Evolutionary conservation across 2,888 invertebrate species (phyloP).

Genomic region (Cataglyphis cursor): DNA sequence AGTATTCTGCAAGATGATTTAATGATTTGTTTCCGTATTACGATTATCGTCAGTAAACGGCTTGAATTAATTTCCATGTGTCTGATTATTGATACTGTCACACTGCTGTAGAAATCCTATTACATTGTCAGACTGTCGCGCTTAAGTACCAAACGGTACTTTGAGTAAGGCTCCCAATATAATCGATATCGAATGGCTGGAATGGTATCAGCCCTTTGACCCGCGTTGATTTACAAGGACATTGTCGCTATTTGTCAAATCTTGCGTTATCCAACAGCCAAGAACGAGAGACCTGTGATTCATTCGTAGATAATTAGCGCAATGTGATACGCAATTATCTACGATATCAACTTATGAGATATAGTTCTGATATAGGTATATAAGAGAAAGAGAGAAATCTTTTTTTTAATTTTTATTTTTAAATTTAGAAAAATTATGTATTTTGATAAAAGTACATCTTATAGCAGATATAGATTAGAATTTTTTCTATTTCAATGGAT

Average conservation of each 20-base stretch:
- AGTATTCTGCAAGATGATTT: background rate
- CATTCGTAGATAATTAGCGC: background rate
- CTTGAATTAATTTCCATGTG: constrained; percentile 50
- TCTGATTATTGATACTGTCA: constrained; percentile 54
- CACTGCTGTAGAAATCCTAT: constrained; percentile 48
- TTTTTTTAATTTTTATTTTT: background rate
- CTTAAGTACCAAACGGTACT: constrained; percentile 50
- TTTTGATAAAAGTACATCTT: background rate
- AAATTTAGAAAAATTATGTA: background rate
- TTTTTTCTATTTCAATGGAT: background rate
- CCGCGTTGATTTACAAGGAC: constrained; percentile 37
- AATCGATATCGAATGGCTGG: constrained; percentile 48
- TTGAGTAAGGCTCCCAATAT: constrained; percentile 38
- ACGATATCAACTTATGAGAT: background rate
- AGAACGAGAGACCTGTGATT: background rate
- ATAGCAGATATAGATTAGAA: background rate
- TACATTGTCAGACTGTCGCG: constrained; percentile 49
- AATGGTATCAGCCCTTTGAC: constrained; percentile 44
- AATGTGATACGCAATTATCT: background rate
- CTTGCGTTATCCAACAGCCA: constrained; percentile 34
- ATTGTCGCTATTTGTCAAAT: constrained; percentile 49
- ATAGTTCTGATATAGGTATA: background rate
- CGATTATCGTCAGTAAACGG: constrained; percentile 31
- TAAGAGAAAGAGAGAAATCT: background rate
- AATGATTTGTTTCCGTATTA: constrained; percentile 18